Evolutionary conservation across 1,140 invertebrate species (phyloP).

Genomic region (Harlomillsia oculata): DNA sequence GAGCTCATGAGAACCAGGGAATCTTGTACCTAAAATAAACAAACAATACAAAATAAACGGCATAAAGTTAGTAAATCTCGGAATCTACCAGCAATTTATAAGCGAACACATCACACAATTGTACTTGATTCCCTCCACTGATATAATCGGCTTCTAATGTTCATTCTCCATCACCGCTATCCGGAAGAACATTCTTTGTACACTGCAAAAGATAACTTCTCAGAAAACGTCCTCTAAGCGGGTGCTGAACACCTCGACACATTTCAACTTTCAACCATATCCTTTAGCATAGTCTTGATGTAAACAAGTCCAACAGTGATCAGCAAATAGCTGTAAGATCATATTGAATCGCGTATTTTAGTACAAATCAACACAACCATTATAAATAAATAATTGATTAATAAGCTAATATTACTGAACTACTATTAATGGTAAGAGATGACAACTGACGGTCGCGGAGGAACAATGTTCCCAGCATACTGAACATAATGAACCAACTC

Average conservation of each 20-base stretch:
- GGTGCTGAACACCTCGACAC: constrained; percentile 98
- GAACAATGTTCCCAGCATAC: constrained; percentile 97
- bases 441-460: constrained; percentile 64
- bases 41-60: constrained; percentile 7
- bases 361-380: too few species aligned
- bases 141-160: constrained; percentile 24
- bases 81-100: too few species aligned
- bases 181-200: constrained; percentile 83
- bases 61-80: background rate
- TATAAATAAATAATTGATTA: too few species aligned
- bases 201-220: constrained; percentile 84
- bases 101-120: background rate
- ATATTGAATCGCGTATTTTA: constrained; percentile 15
- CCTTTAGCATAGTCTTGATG: constrained; percentile 92
- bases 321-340: constrained; percentile 66
- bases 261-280: constrained; percentile 99
- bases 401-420: constrained; percentile 7
- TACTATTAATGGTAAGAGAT: background rate
- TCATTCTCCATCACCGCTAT: constrained; percentile 56
- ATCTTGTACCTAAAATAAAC: constrained; percentile 60
- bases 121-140: constrained; percentile 25
- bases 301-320: constrained; percentile 98
- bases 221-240: constrained; percentile 89
- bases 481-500: constrained; percentile 98
- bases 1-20: constrained; percentile 97